phyloP scores from a whole-genome alignment of 2,797 vertebrate species.

The Denticeps clupeoides region DNA sequence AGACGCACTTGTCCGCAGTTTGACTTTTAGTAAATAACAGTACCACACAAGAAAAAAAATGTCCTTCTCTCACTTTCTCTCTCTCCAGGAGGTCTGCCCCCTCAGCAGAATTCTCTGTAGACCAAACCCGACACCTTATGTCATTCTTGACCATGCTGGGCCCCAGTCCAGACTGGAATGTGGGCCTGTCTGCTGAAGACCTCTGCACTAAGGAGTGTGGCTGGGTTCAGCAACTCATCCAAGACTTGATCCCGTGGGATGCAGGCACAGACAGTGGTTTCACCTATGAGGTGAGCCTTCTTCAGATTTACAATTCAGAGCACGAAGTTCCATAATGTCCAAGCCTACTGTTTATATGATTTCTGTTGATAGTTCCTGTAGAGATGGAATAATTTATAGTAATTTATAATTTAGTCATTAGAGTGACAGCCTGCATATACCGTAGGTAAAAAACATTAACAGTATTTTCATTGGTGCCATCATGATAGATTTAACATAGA shows the following conservation, averaged over 20 bases:
- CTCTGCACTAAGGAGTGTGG: slow-evolving; percentile 91
- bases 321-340: no score
- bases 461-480: no score
- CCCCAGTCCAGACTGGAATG: slow-evolving; percentile 94
- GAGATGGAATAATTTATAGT: no score
- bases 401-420: no score
- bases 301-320: not conserved
- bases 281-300: slow-evolving; percentile 75
- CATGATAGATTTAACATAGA: no score
- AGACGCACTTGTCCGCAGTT: no score
- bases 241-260: slow-evolving; percentile 91
- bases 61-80: not conserved
- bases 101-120: slow-evolving; percentile 78
- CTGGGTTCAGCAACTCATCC: slow-evolving; percentile 83
- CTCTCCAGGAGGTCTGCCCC: slow-evolving; percentile 67
- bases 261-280: slow-evolving; percentile 86
- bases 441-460: no score
- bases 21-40: no score
- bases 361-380: no score
- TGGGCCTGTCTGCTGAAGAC: slow-evolving; percentile 82
- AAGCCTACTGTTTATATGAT: no score
- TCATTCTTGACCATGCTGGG: slow-evolving; percentile 92
- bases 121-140: slow-evolving; percentile 70
- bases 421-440: no score
- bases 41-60: no score